Conservation (phyloP, 2,113 vertebrate species). For the Carassius carassius region DNA sequence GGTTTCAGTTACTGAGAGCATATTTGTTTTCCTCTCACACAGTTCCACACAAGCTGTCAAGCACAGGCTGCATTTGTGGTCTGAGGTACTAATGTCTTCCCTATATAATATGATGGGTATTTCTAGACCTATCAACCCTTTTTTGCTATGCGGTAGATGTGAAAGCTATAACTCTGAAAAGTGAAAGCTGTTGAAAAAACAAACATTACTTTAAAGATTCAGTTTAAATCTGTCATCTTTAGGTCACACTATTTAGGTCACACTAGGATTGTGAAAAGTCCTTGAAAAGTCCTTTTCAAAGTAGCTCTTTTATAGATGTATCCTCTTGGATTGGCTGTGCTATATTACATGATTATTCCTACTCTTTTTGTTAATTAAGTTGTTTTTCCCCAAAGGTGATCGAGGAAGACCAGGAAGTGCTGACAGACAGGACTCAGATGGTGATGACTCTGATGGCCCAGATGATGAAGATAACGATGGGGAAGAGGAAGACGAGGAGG, state of each 20-base stretch:
- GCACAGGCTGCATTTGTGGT: conserved; percentile 48
- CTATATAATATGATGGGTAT: not conserved
- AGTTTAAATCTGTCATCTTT: not conserved
- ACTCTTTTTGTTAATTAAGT: not conserved
- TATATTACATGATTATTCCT: not conserved
- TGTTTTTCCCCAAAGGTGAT: conserved; percentile 77
- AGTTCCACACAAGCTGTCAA: conserved; percentile 50
- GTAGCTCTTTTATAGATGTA: not conserved
- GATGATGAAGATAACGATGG: conserved; percentile 93
- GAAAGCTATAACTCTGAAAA: not conserved
- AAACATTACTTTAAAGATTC: not conserved
- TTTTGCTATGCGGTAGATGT: not conserved
- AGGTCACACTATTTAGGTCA: not conserved
- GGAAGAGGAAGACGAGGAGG: conserved; percentile 96
- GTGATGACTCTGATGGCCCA: conserved; percentile 88
- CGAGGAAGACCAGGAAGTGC: conserved; percentile 78
- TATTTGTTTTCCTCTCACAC: conserved; percentile 67
- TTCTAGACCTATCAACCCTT: not conserved
- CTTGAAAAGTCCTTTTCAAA: not conserved
- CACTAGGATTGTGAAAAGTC: not conserved
- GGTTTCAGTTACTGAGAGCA: conserved; percentile 60
- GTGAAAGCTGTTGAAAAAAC: not conserved
- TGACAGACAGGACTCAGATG: conserved; percentile 87
- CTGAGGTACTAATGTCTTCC: conserved; percentile 46
- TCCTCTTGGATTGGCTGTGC: not conserved